Base-by-base conservation (phyloP, 2,888 invertebrate genomes). In the Oscheius sp. region DNA sequence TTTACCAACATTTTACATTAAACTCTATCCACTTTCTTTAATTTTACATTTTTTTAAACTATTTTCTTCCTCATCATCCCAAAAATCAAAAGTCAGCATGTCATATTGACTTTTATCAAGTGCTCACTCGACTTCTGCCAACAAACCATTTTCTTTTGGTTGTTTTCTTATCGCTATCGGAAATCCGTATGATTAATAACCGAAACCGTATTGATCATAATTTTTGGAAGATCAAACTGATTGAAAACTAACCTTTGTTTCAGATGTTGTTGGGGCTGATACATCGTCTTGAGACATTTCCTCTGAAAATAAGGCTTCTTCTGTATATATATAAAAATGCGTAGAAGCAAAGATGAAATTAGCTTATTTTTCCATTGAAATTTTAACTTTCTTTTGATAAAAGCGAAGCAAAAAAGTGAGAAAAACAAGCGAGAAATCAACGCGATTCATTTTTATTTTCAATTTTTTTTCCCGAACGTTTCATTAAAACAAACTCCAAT, bases 191-290 rank as follows among this genome's bases (percentile, higher is more conserved):
- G 33, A 56, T 36, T n/a, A 56, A 56, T 33, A 22, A 12, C 24
- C 24, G 57, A n/a, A 22, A 56, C 14, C n/a, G 33, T 14, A 26
- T 36, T 26, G 24, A 50, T 50, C 28, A 22, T 22, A 50, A 50
- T 20, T n/a, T n/a, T n/a, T n/a, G n/a, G n/a, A n/a, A n/a, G n/a
- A n/a, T n/a, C n/a, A n/a, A n/a, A n/a, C n/a, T n/a, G n/a, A n/a
- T n/a, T n/a, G n/a, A 30, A 32, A 20, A 38, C 24, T 12, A 24
- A 59, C 59, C 59, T 59, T 59, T 8, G 59, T 59, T 41, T 41
- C 44, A n/a, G 59, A 59, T n/a, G 59, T 59, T 22, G 59, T 59
- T 14, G 59, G 59, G 26, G 41, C 41, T 17, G 41, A 41, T 26
- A 59, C 24, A 26, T 44, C 44, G 17, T 59, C 59, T 26, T 59